Base-by-base conservation (phyloP, 2,113 vertebrate species). In the Prochilodus magdalenae region DNA sequence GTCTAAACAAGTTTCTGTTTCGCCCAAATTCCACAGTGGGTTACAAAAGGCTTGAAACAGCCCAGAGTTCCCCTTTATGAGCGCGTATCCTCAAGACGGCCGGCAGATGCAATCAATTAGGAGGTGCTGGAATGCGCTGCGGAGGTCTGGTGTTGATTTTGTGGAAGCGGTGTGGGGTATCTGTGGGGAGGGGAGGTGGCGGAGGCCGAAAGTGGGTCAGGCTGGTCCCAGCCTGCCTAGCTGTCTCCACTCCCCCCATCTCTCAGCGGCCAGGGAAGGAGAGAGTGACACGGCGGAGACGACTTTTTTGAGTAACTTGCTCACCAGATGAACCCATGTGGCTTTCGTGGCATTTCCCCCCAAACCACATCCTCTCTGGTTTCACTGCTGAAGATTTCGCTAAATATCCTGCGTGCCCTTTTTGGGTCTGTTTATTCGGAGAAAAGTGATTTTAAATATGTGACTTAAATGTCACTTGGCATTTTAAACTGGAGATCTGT, bases 21-120 rank as follows among this genome's bases (percentile, higher is more conserved):
- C 59, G 29, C 27, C 44, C 10, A 67, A 75, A 86, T 79, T 84
- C 82, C 59, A 79, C 22, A 62, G 65, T 77, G 62, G 26, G 59
- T 75, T 80, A 74, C 36, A 74, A 80, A n/a, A 77, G 65, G 20
- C 75, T 69, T 80, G 81, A 84, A 70, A 83, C 86, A 66, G 40
- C 0, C 44, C 30, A 84, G 70, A 77, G 71, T 80, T 82, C 27
- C 18, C 86, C 82, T 89, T 88, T 86, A 88, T 76, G 75, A 81
- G 83, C 79, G 67, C 73, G 53, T 59, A 15, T 79, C 65, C 49
- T 71, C 13, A 63, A 81, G 83, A 82, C 75, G 57, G 85, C 86
- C 83, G 86, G 82, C 91, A 94, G 85, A 90, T 93, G 92, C 91
- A 89, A 90, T 89, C 91, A 91, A 93, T 94, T 93, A 93, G 88